These are phyloP conservation scores for Drosophila limbata DNA, from an alignment of 2,888 invertebrate species.

Conservation along the genomic window DNA sequence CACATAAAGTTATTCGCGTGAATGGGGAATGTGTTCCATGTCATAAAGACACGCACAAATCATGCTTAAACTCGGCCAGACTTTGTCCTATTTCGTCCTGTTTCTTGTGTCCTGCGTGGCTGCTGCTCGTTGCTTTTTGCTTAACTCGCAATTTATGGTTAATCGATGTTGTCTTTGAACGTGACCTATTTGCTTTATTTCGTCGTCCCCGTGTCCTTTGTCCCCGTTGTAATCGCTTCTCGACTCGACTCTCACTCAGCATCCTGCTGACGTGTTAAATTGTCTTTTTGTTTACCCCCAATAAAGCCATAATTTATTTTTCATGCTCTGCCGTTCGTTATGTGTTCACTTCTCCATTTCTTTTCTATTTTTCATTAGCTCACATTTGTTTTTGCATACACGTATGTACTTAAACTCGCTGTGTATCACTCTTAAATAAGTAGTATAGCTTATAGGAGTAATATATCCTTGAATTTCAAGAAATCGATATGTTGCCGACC, in stretches of 20 bases:
- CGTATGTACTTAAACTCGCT: constrained; percentile 42
- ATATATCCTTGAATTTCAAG: constrained; percentile 13
- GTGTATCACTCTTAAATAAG: constrained; percentile 28
- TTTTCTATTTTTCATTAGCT: constrained; percentile 41
- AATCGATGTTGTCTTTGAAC: constrained; percentile 83
- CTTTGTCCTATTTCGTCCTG: constrained; percentile 20
- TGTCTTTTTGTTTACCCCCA: constrained; percentile 80
- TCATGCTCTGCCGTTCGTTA: constrained; percentile 74
- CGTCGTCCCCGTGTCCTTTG: constrained; percentile 49
- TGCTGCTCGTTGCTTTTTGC: constrained; percentile 72
- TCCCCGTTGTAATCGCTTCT: constrained; percentile 41
- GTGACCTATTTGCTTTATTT: constrained; percentile 83
- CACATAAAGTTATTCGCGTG: constrained; percentile 59
- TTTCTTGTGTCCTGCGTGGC: constrained; percentile 31
- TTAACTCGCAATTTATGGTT: constrained; percentile 83
- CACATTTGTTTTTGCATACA: constrained; percentile 48
- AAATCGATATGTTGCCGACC: constrained; percentile 66
- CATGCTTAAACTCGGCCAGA: constrained; percentile 72
- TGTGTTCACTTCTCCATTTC: constrained; percentile 8
- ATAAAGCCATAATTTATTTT: constrained; percentile 82
- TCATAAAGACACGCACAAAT: constrained; percentile 82
- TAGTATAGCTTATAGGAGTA: constrained; percentile 5
- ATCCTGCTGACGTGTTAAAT: constrained; percentile 82
- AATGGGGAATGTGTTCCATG: constrained; percentile 66
- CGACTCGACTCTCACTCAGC: constrained; percentile 53